Percentiles rank a stretch among this genome's conserved stretches.
These are phyloP conservation scores for Probaryconus sp. DNA, from an alignment of 1,140 invertebrate species.

Conservation along the genomic window DNA sequence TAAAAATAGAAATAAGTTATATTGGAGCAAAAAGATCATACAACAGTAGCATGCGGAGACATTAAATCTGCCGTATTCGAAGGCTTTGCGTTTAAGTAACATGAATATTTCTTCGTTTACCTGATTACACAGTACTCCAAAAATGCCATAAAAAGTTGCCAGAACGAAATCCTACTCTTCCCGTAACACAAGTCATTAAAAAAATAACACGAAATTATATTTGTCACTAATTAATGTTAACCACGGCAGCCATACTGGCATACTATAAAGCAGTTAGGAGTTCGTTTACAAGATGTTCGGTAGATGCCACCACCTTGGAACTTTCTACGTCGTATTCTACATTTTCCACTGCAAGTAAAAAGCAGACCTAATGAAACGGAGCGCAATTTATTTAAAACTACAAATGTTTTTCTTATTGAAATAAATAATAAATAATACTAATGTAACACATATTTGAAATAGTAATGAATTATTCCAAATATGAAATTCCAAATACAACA, in stretches of 20 bases:
- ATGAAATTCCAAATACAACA: too few relatives aligned
- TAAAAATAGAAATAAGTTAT: slow-evolving; percentile 51
- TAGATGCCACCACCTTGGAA: too few relatives aligned
- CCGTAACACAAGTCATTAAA: slow-evolving; percentile 30
- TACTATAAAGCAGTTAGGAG: slow-evolving; percentile 29
- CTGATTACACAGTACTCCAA: slow-evolving; percentile 23
- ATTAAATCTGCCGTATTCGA: slow-evolving; percentile 8
- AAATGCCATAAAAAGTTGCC: slow-evolving; percentile 6
- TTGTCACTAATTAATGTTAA: slow-evolving; percentile 52
- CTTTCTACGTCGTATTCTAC: too few relatives aligned
- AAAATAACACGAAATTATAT: slow-evolving; percentile 49
- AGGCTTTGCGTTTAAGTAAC: neutral
- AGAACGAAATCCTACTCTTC: slow-evolving; percentile 22
- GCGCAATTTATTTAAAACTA: too few relatives aligned
- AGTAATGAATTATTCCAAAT: too few relatives aligned
- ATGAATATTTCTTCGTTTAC: neutral
- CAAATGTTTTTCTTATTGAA: too few relatives aligned
- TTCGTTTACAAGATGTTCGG: too few relatives aligned
- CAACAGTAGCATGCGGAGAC: slow-evolving; percentile 16
- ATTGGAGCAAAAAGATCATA: slow-evolving; percentile 43
- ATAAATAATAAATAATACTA: too few relatives aligned
- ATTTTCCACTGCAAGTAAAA: too few relatives aligned
- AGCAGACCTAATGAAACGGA: too few relatives aligned
- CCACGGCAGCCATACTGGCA: slow-evolving; percentile 55
- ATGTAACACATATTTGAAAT: too few relatives aligned